Evolutionary conservation across 1,140 invertebrate genomes (phyloP).

Genomic region (Drosophila setifemur): DNA sequence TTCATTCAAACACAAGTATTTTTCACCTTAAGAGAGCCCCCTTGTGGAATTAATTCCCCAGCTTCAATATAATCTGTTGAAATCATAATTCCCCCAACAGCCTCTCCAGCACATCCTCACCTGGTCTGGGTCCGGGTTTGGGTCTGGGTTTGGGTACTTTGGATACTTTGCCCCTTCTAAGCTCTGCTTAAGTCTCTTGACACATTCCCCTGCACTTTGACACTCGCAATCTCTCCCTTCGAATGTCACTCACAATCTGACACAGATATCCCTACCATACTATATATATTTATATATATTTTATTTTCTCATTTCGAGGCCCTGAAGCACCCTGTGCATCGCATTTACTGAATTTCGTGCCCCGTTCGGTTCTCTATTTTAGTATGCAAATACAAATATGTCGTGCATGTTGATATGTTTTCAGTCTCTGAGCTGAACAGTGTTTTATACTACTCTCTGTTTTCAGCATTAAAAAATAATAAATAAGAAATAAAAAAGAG

Average conservation of each 20-base stretch:
- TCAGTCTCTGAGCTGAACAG: constrained; percentile 37
- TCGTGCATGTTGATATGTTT: constrained; percentile 74
- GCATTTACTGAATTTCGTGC: neutral
- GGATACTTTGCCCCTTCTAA: constrained; percentile 9
- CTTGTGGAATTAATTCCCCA: constrained; percentile 20
- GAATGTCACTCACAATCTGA: constrained; percentile 39
- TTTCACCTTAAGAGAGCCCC: neutral
- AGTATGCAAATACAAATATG: constrained; percentile 78
- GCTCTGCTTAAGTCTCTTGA: constrained; percentile 42
- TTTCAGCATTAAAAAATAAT: constrained; percentile 42
- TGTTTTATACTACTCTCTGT: constrained; percentile 36
- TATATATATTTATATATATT: neutral
- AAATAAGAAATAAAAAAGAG: constrained; percentile 18
- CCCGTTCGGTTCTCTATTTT: constrained; percentile 37
- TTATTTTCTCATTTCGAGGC: neutral
- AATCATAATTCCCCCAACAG: constrained; percentile 30
- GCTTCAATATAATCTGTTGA: constrained; percentile 32
- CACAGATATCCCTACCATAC: neutral
- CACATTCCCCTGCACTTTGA: constrained; percentile 44
- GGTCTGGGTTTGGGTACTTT: neutral
- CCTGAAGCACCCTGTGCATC: constrained; percentile 32
- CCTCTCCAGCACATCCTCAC: constrained; percentile 31
- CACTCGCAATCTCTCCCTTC: neutral
- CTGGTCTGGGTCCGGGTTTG: neutral
- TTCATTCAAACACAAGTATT: constrained; percentile 7